Percentiles rank a stretch among this genome's conserved stretches.
Conservation (phyloP, 2,113 vertebrate genomes). For the Sturnira hondurensis region DNA sequence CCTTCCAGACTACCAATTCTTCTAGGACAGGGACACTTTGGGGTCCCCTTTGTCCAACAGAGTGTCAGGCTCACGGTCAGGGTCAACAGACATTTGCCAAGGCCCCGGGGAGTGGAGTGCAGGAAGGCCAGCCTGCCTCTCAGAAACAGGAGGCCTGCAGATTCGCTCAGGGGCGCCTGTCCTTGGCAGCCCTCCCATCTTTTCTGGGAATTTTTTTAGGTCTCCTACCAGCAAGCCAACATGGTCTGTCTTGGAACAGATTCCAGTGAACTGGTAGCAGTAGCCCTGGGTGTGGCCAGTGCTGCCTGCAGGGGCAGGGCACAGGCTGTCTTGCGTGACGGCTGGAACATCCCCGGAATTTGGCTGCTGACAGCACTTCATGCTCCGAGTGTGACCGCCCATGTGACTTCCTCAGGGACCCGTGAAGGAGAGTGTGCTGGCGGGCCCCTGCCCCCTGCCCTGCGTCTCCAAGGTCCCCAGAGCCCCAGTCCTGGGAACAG, state of each 20-base stretch:
- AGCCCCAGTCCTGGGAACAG: background rate
- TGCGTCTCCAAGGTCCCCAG: background rate
- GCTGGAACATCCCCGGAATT: constrained; percentile 69
- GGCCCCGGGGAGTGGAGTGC: background rate
- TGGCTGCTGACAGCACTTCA: constrained; percentile 39
- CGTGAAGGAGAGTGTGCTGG: background rate
- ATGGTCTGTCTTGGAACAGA: fast-evolving
- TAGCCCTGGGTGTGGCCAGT: background rate
- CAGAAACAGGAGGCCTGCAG: background rate
- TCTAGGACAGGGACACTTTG: background rate
- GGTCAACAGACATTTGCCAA: background rate
- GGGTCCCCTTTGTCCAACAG: background rate
- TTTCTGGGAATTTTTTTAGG: background rate
- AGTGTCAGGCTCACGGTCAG: background rate
- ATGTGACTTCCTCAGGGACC: constrained; percentile 16
- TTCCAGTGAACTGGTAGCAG: too few species aligned
- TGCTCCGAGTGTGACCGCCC: background rate
- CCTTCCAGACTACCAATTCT: background rate
- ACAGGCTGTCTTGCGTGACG: background rate
- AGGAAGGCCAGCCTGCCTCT: background rate
- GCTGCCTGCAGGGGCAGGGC: fast-evolving
- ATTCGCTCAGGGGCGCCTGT: fast-evolving
- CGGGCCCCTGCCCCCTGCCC: background rate
- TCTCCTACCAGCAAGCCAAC: background rate
- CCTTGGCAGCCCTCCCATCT: background rate